Conservation (phyloP, 2,888 invertebrate species). For the Strigamia crassipes region DNA sequence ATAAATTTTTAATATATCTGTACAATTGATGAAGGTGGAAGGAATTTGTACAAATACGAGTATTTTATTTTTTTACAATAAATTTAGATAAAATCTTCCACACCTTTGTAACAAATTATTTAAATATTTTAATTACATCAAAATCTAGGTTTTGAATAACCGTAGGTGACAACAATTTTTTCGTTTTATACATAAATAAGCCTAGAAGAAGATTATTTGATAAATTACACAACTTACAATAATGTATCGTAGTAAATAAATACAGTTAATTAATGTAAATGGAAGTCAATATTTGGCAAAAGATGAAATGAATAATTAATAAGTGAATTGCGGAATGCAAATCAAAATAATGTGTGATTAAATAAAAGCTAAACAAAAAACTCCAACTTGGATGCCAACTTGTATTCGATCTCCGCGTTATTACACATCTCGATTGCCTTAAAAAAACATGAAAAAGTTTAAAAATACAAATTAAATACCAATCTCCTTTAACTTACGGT, state of each 20-base stretch:
- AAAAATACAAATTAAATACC: too few relatives aligned
- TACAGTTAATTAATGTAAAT: constrained; percentile 19
- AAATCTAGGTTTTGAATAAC: constrained; percentile 13
- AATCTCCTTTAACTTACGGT: constrained; percentile 53
- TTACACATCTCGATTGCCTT: constrained; percentile 93
- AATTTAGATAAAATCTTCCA: constrained; percentile 29
- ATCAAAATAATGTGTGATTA: not conserved
- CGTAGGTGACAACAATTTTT: not conserved
- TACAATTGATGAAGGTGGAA: constrained; percentile 20
- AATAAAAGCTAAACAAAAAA: constrained; percentile 74
- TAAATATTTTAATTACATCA: constrained; percentile 26
- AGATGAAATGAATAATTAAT: constrained; percentile 10
- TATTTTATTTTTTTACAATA: constrained; percentile 32
- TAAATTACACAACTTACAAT: constrained; percentile 25
- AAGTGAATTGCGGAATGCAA: constrained; percentile 11
- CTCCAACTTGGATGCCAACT: constrained; percentile 83
- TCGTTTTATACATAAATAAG: constrained; percentile 18
- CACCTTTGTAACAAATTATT: constrained; percentile 19
- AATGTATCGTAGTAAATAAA: constrained; percentile 8
- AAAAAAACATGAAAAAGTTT: too few relatives aligned
- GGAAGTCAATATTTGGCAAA: constrained; percentile 35
- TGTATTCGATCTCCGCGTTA: constrained; percentile 88
- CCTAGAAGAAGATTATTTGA: constrained; percentile 9
- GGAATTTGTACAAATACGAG: constrained; percentile 35
- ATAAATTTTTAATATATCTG: constrained; percentile 36